These are phyloP conservation scores for Papilio protenor DNA, from an alignment of 2,888 invertebrate genomes.

Conservation along the genomic window DNA sequence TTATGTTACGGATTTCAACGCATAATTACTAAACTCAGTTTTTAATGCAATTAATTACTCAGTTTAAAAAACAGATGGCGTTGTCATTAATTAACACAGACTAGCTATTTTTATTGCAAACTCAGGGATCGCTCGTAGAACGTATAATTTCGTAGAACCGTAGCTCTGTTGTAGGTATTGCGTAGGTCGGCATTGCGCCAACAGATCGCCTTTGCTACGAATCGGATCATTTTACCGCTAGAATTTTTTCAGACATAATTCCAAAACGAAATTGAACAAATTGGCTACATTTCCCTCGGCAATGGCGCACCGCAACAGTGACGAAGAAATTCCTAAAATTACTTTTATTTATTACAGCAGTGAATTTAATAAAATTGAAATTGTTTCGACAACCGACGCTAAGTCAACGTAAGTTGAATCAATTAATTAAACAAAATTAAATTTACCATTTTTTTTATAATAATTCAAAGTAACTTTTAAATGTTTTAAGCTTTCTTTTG, in stretches of 20 bases:
- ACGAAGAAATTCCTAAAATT: not conserved
- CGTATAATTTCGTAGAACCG: not conserved
- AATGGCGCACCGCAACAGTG: not conserved
- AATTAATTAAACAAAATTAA: not conserved
- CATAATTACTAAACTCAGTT: not conserved
- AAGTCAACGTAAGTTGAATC: not conserved
- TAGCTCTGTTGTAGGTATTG: not conserved
- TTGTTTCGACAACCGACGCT: not conserved
- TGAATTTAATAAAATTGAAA: not conserved
- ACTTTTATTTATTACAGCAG: not conserved
- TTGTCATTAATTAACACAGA: not conserved
- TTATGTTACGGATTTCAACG: not conserved
- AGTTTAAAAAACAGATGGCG: not conserved
- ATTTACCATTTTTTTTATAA: no score
- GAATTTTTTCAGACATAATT: not conserved
- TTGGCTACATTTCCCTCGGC: not conserved
- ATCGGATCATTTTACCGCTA: not conserved
- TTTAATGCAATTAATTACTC: not conserved
- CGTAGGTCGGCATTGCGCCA: constrained; percentile 11
- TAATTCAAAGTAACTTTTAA: not conserved
- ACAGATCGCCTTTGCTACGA: constrained; percentile 9
- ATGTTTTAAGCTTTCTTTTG: not conserved
- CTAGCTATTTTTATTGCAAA: not conserved
- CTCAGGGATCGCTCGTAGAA: not conserved
- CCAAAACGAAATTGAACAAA: constrained; percentile 10